phyloP scores from a whole-genome alignment of 2,797 vertebrate genomes.

The Stomatorhinus walkeri region DNA sequence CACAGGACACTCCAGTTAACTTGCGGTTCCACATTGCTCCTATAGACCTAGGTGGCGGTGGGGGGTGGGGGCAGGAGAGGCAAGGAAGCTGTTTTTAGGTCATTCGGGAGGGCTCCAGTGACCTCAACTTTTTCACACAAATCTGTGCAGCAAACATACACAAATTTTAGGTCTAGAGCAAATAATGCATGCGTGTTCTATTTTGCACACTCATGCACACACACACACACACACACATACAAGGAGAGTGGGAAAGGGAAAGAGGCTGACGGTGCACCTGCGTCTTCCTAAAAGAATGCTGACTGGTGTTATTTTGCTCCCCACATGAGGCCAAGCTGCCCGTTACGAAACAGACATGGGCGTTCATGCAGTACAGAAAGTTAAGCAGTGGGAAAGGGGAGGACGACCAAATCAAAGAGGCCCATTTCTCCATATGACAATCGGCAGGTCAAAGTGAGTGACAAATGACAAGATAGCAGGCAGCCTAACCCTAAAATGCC shows the following conservation, averaged over 20 bases:
- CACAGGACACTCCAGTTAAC: conserved; percentile 61
- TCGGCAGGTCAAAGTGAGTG: neutral
- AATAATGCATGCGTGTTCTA: neutral
- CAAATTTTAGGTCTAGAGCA: neutral
- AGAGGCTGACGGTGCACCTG: neutral
- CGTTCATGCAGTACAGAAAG: neutral
- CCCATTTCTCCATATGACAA: neutral
- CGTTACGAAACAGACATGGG: conserved; percentile 45
- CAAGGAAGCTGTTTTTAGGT: neutral
- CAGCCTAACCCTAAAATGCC: neutral
- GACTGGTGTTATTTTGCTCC: conserved; percentile 15
- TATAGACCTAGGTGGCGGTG: conserved; percentile 57
- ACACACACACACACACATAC: no score
- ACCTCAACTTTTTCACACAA: neutral
- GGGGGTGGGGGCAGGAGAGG: conserved; percentile 9
- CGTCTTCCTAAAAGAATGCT: conserved; percentile 20
- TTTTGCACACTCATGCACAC: neutral
- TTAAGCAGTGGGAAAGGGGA: neutral
- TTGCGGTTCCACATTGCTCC: conserved; percentile 75
- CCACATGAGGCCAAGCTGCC: neutral
- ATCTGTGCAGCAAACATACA: neutral
- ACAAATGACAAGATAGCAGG: neutral
- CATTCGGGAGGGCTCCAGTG: neutral
- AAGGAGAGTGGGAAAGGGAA: neutral
- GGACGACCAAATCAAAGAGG: neutral